A percentile compares a stretch with the other conserved stretches of the same genome.
Conservation (phyloP, 1,140 invertebrate genomes). For the Caenorhabditis tropicalis region DNA sequence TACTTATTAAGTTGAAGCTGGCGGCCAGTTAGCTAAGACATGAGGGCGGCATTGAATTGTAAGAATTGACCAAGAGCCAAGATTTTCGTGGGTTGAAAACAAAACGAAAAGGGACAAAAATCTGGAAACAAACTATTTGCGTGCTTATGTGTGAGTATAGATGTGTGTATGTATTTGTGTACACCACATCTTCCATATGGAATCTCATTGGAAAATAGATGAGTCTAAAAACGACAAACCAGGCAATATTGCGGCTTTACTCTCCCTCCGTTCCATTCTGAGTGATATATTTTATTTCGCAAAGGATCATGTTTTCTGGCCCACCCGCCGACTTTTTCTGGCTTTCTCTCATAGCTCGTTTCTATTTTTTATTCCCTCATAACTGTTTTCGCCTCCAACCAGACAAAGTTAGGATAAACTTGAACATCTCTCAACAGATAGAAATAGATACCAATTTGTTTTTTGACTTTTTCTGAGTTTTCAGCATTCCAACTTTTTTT, state of each 20-base stretch:
- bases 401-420: too few relatives aligned
- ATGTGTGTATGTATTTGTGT: neutral
- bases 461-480: too few relatives aligned
- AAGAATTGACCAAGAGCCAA: neutral
- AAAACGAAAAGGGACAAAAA: neutral
- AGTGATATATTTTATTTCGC: neutral
- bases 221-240: conserved; percentile 21
- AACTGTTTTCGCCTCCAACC: too few relatives aligned
- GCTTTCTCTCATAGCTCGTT: neutral
- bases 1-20: neutral
- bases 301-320: neutral
- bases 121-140: conserved; percentile 26
- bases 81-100: conserved; percentile 1
- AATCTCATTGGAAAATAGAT: neutral
- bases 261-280: neutral
- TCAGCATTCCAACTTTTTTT: too few relatives aligned
- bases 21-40: neutral
- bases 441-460: too few relatives aligned
- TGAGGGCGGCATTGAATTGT: neutral
- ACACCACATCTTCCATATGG: neutral
- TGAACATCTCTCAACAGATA: too few relatives aligned
- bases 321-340: neutral
- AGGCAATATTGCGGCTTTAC: neutral
- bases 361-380: too few relatives aligned
- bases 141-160: neutral